These are phyloP conservation scores for Tinea semifulvella DNA, from an alignment of 2,888 invertebrate genomes.

Conservation along the genomic window DNA sequence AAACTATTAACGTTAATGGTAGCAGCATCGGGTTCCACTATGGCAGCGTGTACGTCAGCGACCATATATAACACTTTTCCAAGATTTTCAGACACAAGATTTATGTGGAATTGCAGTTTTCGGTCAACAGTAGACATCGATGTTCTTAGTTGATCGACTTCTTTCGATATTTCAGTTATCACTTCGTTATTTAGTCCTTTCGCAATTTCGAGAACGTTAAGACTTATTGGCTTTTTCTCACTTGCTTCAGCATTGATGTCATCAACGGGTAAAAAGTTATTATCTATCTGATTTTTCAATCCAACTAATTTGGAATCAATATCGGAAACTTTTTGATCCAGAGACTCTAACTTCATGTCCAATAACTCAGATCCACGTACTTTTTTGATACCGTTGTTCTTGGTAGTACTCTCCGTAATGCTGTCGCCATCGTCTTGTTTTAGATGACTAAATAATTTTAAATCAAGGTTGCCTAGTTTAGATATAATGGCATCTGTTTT, in stretches of 20 bases:
- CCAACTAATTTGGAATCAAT: slow-evolving; percentile 82
- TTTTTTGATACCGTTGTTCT: slow-evolving; percentile 22
- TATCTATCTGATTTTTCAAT: slow-evolving; percentile 84
- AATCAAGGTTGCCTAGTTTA: slow-evolving; percentile 77
- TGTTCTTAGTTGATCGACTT: slow-evolving; percentile 79
- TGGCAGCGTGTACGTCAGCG: slow-evolving; percentile 83
- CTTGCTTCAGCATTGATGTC: slow-evolving; percentile 89
- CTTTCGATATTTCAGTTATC: slow-evolving; percentile 82
- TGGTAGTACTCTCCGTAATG: slow-evolving; percentile 36
- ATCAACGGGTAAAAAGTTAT: slow-evolving; percentile 80
- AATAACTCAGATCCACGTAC: slow-evolving; percentile 57
- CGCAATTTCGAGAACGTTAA: slow-evolving; percentile 84
- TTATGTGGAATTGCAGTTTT: slow-evolving; percentile 86
- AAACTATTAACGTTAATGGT: slow-evolving; percentile 58
- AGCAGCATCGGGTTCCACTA: slow-evolving; percentile 76
- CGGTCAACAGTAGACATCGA: slow-evolving; percentile 82
- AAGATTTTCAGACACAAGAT: slow-evolving; percentile 82
- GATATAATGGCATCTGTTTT: slow-evolving; percentile 86
- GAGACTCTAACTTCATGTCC: slow-evolving; percentile 72
- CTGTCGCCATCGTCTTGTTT: slow-evolving; percentile 41
- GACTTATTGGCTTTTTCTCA: slow-evolving; percentile 85
- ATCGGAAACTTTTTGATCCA: slow-evolving; percentile 85
- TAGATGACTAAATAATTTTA: slow-evolving; percentile 74
- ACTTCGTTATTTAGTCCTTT: slow-evolving; percentile 85
- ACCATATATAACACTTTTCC: slow-evolving; percentile 82